Percentiles rank a stretch among this genome's conserved stretches.
phyloP scores from a whole-genome alignment of 2,888 invertebrate genomes.

The Chloroclystis v-ata region DNA sequence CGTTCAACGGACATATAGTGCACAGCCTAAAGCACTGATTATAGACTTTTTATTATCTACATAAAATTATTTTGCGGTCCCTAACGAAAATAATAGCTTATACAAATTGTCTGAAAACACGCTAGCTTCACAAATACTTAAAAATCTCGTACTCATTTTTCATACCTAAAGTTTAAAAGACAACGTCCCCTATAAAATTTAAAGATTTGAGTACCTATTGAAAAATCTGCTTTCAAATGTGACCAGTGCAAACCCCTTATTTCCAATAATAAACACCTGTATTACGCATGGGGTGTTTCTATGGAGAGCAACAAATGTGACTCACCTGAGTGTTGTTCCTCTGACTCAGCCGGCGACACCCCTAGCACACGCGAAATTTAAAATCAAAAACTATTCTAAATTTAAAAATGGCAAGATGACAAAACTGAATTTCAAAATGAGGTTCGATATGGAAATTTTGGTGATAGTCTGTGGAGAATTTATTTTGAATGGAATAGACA shows the following conservation, averaged over 20 bases:
- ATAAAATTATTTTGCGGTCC: too few relatives aligned
- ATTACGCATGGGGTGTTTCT: slow-evolving; percentile 66
- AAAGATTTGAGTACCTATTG: too few relatives aligned
- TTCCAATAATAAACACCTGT: slow-evolving; percentile 27
- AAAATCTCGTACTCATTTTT: too few relatives aligned
- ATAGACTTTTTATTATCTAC: too few relatives aligned
- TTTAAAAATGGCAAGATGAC: slow-evolving; percentile 14
- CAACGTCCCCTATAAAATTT: too few relatives aligned
- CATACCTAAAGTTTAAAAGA: too few relatives aligned
- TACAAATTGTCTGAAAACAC: too few relatives aligned
- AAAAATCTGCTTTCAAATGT: too few relatives aligned
- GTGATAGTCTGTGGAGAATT: neutral
- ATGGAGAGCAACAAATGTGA: slow-evolving; percentile 61
- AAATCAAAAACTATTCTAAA: slow-evolving; percentile 19
- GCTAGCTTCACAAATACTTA: too few relatives aligned
- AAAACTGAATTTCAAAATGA: slow-evolving; percentile 13
- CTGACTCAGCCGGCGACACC: slow-evolving; percentile 68
- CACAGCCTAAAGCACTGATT: too few relatives aligned
- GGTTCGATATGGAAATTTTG: slow-evolving; percentile 17
- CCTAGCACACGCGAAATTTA: slow-evolving; percentile 43
- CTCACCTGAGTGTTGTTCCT: slow-evolving; percentile 64
- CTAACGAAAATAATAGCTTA: too few relatives aligned
- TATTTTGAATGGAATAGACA: slow-evolving; percentile 15
- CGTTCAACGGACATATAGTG: too few relatives aligned
- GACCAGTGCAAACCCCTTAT: slow-evolving; percentile 16